Base-by-base conservation (phyloP, 1,140 invertebrate species). In the Anadara kagoshimensis region DNA sequence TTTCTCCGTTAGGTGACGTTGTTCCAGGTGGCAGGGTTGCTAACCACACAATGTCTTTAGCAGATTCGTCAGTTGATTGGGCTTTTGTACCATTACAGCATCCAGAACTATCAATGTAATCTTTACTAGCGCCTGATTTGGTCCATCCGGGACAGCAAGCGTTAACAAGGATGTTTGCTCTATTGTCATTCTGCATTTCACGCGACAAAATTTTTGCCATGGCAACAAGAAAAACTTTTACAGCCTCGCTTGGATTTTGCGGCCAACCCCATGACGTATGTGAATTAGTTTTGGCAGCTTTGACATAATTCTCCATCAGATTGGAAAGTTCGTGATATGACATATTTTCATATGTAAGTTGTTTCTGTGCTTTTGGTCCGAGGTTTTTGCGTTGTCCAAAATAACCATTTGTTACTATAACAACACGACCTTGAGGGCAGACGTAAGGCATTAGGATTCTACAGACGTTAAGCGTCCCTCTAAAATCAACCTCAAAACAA, bases 141-240 rank as follows among this genome's bases (percentile, higher is more conserved):
- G 69, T 78, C 76, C 72, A 78, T 10, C 72, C 76, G 5, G 76
- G 76, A 75, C 76, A 78, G 29, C 68, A 74, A 12, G 76, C 67
- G 63, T 78, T 78, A 1, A 78, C 51, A 0, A 78, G 59, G 10
- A 78, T 61, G 36, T 75, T 75, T 12, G 44, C 53, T 43, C 67
- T 64, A 14, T 26, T 29, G 22, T 75, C 73, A 2, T 43, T 43
- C 29, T 56, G 29, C 1, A 71, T 8, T 11, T 67, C 51, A 26
- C 56, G 45, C 2, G 63, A 24, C 10, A 78, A n/a, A 53, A 78
- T 67, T 36, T 59, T 65, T 20, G 76, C 68, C 62, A 78, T 54
- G 22, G 49, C 58, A 14, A 72, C 45, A 0, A 71, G 62, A 14
- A 69, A 51, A 2, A 72, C 64, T 61, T 78, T 75, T 12, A 67